A percentile compares a stretch with the other conserved stretches of the same genome.
These are phyloP conservation scores for Oplegnathus fasciatus DNA, from an alignment of 2,113 vertebrate genomes.

Conservation along the genomic window DNA sequence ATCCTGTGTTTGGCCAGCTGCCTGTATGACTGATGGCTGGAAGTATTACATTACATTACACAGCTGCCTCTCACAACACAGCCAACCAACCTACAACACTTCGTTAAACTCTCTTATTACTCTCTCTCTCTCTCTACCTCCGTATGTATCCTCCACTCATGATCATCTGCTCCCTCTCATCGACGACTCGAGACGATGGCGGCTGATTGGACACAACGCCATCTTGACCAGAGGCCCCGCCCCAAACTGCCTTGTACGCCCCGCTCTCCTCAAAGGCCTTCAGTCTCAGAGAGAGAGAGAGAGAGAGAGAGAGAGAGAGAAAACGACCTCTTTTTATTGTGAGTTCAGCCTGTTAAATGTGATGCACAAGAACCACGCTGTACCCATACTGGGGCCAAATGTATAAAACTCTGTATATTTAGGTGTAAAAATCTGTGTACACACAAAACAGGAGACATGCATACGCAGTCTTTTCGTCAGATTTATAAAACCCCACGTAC, in stretches of 20 bases:
- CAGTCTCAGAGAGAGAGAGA: conserved; percentile 69
- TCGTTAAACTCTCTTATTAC: neutral
- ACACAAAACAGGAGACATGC: too few species aligned
- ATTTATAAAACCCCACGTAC: too few species aligned
- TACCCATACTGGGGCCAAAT: neutral
- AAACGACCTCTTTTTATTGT: rapidly evolving
- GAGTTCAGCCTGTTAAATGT: neutral
- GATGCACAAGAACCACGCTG: neutral
- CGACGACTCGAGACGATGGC: conserved; percentile 80
- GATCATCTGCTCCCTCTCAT: conserved; percentile 87
- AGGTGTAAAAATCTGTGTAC: too few species aligned
- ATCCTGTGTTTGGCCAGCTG: conserved; percentile 67
- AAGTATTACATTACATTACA: conserved; percentile 15
- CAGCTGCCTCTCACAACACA: conserved; percentile 31
- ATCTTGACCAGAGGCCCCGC: conserved; percentile 80
- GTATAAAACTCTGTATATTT: too few species aligned
- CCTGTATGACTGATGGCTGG: neutral
- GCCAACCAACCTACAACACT: neutral
- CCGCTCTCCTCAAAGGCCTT: conserved; percentile 85
- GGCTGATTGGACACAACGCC: conserved; percentile 86
- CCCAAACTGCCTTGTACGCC: conserved; percentile 84
- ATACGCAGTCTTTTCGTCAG: too few species aligned
- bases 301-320: too few species aligned
- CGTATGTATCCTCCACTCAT: conserved; percentile 88
- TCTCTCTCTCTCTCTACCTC: conserved; percentile 71